Evolutionary conservation across 2,797 vertebrate species (phyloP).

Genomic region (Phrynocephalus guinanensis): DNA sequence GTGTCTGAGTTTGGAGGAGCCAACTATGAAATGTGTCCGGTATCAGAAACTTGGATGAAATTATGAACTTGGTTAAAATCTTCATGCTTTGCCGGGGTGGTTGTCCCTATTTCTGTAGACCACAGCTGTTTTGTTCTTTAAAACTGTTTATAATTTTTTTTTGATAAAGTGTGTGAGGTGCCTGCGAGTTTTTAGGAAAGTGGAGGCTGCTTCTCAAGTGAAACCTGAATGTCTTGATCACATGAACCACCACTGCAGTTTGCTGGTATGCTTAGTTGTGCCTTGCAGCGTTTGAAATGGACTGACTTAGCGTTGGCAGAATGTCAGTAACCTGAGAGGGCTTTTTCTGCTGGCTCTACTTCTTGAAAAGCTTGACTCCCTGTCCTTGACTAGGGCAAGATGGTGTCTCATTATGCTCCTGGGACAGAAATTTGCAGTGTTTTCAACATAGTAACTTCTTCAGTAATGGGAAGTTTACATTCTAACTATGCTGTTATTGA

Average conservation of each 20-base stretch:
- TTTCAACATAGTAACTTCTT: not conserved
- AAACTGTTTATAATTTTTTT: too few species aligned
- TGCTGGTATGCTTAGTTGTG: not conserved
- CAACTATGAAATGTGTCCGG: not conserved
- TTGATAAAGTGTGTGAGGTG: too few species aligned
- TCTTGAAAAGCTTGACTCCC: not conserved
- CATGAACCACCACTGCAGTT: not conserved
- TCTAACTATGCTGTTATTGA: not conserved
- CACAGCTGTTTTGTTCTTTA: not conserved
- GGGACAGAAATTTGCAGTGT: not conserved
- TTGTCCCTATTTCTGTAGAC: not conserved
- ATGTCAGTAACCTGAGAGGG: conserved; percentile 20
- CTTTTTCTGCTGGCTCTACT: not conserved
- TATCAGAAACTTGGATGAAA: not conserved
- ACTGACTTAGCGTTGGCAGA: not conserved
- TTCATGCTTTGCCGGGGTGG: not conserved
- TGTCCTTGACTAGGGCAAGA: conserved; percentile 29
- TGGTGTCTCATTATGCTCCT: conserved; percentile 1
- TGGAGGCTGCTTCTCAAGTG: not conserved
- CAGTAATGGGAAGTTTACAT: not conserved
- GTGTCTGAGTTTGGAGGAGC: not conserved
- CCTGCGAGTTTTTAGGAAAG: too few species aligned
- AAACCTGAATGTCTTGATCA: not conserved
- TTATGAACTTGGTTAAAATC: not conserved
- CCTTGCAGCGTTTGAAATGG: not conserved